Evolutionary conservation across 2,797 vertebrate genomes (phyloP), one percentile per base, ranked within the genome.

Genomic region (Crax fasciolata): DNA sequence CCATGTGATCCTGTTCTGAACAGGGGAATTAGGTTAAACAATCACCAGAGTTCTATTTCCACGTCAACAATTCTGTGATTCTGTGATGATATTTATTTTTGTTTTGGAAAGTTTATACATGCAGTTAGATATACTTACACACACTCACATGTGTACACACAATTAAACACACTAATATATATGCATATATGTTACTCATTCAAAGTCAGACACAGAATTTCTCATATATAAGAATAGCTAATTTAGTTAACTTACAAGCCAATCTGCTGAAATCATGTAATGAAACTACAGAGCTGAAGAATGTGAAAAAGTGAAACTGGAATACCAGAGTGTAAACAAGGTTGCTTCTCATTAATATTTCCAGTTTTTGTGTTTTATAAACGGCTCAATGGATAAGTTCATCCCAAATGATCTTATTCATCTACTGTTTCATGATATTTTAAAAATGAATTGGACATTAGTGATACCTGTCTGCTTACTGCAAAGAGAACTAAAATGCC

Each of bases 171-270:
- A 32, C 8, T 46, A 44, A 38, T 5, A 8, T 25, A 39, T 7
- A 14, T 27, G 6, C 2, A 54, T 2, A 2, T 32, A 20, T 35
- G 9, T 30, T 67, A 67, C 5, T 71, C 38, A 10, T 7, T 59
- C n/a, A 72, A 48, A 71, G 8, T 6, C 44, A 25, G 17, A 17
- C 25, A 58, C 39, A 25, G 6, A 52, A 20, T 62, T 86, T 54
- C 27, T 19, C 54, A 32, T 30, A 2, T 9, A 25, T 15, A 18
- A 63, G 78, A 67, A 0, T 3, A 35, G 6, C 3, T n/a, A 5
- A 3, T 46, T 84, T 66, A 38, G 58, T 41, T 71, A 74, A 30
- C 0, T 49, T 10, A 24, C 13, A 3, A 54, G n/a, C 11, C 2
- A 35, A 51, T 54, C n/a, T 67, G 25, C 28, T 82, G 28, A 63